phyloP scores from a whole-genome alignment of 2,797 vertebrate species.

The Macropus fuliginosus region DNA sequence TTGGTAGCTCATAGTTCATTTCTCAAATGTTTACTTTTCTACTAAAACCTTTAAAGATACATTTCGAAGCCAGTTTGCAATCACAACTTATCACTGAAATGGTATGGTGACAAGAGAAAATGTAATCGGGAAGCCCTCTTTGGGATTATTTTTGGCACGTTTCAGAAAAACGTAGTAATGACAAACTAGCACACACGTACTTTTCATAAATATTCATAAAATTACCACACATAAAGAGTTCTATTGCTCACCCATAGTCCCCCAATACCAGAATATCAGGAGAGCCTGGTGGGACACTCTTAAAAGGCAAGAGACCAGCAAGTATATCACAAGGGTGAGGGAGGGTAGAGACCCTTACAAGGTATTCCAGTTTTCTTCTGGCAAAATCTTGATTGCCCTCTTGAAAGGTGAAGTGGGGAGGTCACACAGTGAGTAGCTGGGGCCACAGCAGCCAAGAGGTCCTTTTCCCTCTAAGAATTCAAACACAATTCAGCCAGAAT shows the following conservation, averaged over 20 bases:
- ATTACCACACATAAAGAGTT: neutral
- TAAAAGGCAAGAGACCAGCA: neutral
- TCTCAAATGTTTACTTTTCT: neutral
- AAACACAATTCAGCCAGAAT: neutral
- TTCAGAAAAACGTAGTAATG: neutral
- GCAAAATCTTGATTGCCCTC: neutral
- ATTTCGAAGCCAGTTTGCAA: neutral
- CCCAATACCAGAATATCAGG: slow-evolving; percentile 1
- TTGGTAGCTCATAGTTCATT: neutral
- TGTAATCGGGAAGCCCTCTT: neutral
- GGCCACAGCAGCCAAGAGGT: neutral
- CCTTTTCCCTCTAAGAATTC: neutral
- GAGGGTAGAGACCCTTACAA: neutral
- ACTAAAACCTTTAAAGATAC: neutral
- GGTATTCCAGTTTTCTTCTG: slow-evolving; percentile 20
- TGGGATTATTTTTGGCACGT: neutral
- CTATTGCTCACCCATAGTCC: neutral
- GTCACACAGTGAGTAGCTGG: neutral
- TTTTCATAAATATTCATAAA: slow-evolving; percentile 28
- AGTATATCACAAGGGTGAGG: neutral
- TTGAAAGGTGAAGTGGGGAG: neutral
- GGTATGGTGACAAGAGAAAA: neutral
- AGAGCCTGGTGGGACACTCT: neutral
- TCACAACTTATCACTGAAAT: neutral
- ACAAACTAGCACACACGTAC: neutral